Evolutionary conservation across 1,140 invertebrate genomes (phyloP).

Genomic region (Plectus sambesii): DNA sequence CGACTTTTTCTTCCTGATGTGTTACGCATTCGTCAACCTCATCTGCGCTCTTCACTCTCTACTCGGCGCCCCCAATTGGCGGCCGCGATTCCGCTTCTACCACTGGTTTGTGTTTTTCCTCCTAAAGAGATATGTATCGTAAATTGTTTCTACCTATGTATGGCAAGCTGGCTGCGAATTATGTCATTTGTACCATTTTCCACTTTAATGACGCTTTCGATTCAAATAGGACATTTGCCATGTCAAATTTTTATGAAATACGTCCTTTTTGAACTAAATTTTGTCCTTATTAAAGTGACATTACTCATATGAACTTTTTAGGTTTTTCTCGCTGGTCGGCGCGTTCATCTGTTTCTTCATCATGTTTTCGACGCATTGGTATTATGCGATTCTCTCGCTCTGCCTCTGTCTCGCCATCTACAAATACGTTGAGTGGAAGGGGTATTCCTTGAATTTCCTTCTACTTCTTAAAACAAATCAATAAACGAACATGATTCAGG

Average conservation of each 20-base stretch:
- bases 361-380: slow-evolving; percentile 99
- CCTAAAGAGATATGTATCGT: background rate
- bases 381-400: slow-evolving; percentile 88
- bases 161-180: no score
- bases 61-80: slow-evolving; percentile 85
- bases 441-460: slow-evolving; percentile 53
- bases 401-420: slow-evolving; percentile 84
- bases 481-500: slow-evolving; percentile 49
- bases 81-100: slow-evolving; percentile 92
- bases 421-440: slow-evolving; percentile 98
- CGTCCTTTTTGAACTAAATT: no score
- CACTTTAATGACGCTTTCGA: no score
- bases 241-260: no score
- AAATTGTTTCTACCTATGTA: background rate
- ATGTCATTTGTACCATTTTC: no score
- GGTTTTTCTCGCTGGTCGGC: slow-evolving; percentile 80
- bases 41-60: slow-evolving; percentile 94
- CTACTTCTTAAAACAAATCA: slow-evolving; percentile 3
- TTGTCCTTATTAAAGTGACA: no score
- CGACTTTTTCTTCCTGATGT: slow-evolving; percentile 87
- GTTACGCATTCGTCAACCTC: slow-evolving; percentile 97
- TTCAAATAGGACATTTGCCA: no score
- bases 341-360: slow-evolving; percentile 83
- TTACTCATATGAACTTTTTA: slow-evolving; percentile 46
- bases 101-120: slow-evolving; percentile 67